Conservation (phyloP, 2,888 invertebrate genomes). For the Caenorhabditis sp. region DNA sequence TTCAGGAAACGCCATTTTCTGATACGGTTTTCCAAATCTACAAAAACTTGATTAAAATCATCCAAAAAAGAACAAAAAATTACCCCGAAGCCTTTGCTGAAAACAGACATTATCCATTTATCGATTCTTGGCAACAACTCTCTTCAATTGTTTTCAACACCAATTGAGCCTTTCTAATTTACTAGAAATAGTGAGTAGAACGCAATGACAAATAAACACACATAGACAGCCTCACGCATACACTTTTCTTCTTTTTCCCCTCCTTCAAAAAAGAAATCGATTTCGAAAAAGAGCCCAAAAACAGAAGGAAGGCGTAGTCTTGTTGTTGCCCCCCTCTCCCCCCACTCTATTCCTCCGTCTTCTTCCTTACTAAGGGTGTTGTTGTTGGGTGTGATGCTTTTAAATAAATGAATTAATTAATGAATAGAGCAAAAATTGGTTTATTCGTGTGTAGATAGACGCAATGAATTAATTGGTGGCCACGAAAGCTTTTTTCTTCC, state of each 20-base stretch:
- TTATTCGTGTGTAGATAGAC: neutral
- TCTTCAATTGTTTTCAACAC: neutral
- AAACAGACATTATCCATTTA: conserved; percentile 47
- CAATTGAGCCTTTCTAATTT: neutral
- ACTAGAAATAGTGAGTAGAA: conserved; percentile 1
- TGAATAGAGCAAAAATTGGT: neutral
- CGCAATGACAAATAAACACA: neutral
- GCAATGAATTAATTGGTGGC: conserved; percentile 5
- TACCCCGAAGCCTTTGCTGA: conserved; percentile 41
- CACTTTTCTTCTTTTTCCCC: neutral
- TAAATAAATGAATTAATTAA: neutral
- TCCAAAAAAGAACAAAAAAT: neutral
- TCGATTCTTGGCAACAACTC: neutral
- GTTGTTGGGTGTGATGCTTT: neutral
- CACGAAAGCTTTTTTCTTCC: too few species aligned
- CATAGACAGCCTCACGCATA: neutral
- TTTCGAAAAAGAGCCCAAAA: neutral
- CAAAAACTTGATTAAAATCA: neutral
- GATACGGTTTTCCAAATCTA: conserved; percentile 46
- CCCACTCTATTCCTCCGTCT: neutral
- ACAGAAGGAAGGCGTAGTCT: neutral
- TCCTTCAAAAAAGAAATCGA: neutral
- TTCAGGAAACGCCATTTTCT: conserved; percentile 45
- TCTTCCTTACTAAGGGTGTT: neutral
- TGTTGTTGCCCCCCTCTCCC: neutral